Conservation (phyloP, 2,797 vertebrate genomes). For the Heterohyrax brucei region DNA sequence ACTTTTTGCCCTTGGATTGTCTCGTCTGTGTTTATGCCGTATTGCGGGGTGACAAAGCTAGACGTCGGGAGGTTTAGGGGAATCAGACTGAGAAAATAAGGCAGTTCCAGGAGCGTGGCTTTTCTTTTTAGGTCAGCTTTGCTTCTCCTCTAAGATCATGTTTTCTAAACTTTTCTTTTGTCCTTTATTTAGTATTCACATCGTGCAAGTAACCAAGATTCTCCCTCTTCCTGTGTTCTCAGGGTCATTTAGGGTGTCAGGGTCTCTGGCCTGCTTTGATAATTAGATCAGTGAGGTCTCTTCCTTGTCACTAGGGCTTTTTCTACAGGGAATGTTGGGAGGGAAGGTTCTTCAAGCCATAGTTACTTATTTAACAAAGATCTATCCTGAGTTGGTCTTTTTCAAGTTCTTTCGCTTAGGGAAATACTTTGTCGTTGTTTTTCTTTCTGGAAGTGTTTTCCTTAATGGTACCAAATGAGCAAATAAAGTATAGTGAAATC, state of each 20-base stretch:
- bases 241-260: not conserved
- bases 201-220: not conserved
- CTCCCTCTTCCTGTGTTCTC: not conserved
- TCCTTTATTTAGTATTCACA: not conserved
- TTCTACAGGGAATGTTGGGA: not conserved
- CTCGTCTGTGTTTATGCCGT: not conserved
- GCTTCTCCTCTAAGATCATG: slow-evolving; percentile 4
- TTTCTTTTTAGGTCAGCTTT: not conserved
- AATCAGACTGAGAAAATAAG: not conserved
- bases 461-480: not conserved
- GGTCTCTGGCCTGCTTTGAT: not conserved
- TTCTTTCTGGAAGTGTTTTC: slow-evolving; percentile 51
- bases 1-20: not conserved
- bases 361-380: not conserved
- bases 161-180: slow-evolving; percentile 73
- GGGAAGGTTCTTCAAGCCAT: not conserved
- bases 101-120: not conserved
- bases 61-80: not conserved
- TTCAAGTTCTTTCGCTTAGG: not conserved
- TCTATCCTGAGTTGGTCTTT: not conserved
- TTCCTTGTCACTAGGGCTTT: not conserved
- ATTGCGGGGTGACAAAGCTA: not conserved
- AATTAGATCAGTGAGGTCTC: not conserved
- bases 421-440: not conserved
- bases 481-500: not conserved